Conservation (phyloP, 1,140 invertebrate genomes). For the Calycopis cecrops region DNA sequence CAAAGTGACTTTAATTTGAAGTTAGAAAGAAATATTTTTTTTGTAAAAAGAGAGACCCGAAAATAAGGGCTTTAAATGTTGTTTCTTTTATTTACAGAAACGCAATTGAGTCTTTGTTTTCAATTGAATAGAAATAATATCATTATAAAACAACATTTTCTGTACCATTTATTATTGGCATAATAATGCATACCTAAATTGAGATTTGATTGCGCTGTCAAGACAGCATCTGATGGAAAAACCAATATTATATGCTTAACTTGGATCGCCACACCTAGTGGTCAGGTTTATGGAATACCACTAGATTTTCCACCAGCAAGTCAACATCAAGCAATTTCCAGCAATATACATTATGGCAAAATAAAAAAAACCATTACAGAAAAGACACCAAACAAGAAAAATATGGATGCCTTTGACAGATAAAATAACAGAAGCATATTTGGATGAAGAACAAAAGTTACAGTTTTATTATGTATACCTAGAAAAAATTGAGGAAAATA, state of each 20-base stretch:
- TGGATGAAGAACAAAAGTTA: constrained; percentile 38
- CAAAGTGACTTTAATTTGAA: too few species aligned
- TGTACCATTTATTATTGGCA: too few species aligned
- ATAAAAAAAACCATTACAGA: constrained; percentile 34
- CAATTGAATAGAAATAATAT: too few species aligned
- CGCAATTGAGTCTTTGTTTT: too few species aligned
- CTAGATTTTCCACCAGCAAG: constrained; percentile 30
- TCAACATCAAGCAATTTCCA: constrained; percentile 22
- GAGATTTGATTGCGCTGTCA: constrained; percentile 38
- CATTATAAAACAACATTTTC: too few species aligned
- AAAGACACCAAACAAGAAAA: constrained; percentile 37
- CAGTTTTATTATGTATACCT: constrained; percentile 40
- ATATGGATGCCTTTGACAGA: constrained; percentile 37
- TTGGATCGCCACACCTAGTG: constrained; percentile 36
- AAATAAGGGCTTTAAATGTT: too few species aligned
- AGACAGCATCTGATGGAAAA: constrained; percentile 36
- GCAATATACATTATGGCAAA: constrained; percentile 26
- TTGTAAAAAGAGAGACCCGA: too few species aligned
- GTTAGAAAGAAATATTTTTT: too few species aligned
- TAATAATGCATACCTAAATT: constrained; percentile 31
- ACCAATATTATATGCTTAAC: constrained; percentile 39
- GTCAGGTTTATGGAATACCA: constrained; percentile 30
- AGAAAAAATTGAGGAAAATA: constrained; percentile 31
- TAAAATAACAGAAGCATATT: too few species aligned
- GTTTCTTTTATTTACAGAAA: too few species aligned